phyloP scores from a whole-genome alignment of 2,888 invertebrate genomes.

The Stegophylla sp. region DNA sequence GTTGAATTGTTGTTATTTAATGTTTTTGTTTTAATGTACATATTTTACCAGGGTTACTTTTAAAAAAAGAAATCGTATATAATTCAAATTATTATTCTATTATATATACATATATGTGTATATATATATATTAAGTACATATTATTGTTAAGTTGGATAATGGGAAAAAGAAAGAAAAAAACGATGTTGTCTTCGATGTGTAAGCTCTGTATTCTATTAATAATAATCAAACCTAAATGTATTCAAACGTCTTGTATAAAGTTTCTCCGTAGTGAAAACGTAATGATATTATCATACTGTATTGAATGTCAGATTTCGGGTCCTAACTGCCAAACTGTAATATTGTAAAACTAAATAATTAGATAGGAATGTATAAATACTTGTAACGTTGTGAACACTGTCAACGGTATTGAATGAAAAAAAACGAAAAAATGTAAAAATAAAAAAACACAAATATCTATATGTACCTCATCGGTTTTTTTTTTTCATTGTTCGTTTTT shows the following conservation, averaged over 20 bases:
- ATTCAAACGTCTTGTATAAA: constrained; percentile 13
- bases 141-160: no score
- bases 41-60: constrained; percentile 58
- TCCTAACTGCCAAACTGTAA: constrained; percentile 34
- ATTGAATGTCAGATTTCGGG: constrained; percentile 11
- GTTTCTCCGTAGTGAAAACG: neutral
- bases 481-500: neutral
- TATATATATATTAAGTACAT: neutral
- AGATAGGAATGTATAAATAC: no score
- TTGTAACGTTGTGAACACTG: neutral
- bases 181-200: constrained; percentile 4
- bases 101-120: no score
- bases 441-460: constrained; percentile 17
- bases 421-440: neutral
- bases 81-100: neutral
- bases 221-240: neutral
- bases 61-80: constrained; percentile 27
- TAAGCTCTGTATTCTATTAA: neutral
- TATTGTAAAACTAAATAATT: neutral
- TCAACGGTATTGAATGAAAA: neutral
- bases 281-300: no score
- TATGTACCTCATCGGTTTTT: neutral
- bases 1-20: constrained; percentile 36
- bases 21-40: constrained; percentile 48
- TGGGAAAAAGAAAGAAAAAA: no score